A percentile compares a stretch with the other conserved stretches of the same genome.
Conservation (phyloP, 2,113 vertebrate genomes). For the Siniperca chuatsi region DNA sequence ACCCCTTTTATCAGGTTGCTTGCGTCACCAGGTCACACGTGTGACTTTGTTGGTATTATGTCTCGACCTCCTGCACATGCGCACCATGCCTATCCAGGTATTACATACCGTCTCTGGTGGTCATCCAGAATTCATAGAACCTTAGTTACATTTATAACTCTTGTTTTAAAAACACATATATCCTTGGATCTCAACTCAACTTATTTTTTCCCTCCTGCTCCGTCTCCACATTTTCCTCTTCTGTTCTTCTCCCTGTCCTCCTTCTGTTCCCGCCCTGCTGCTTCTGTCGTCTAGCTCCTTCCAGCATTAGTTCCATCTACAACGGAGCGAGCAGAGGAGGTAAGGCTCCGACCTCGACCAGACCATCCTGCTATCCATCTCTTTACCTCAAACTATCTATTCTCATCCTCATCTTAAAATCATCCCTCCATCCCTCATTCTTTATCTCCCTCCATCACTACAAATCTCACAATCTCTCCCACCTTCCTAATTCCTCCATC, state of each 20-base stretch:
- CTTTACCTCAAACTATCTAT: slow-evolving; percentile 8
- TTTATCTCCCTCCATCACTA: slow-evolving; percentile 31
- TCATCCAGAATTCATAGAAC: no score
- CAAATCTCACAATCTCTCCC: slow-evolving; percentile 15
- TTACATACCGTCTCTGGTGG: no score
- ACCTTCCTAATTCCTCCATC: slow-evolving; percentile 16
- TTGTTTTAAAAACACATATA: no score
- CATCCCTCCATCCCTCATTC: slow-evolving; percentile 25
- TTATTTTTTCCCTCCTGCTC: slow-evolving; percentile 36
- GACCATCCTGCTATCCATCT: slow-evolving; percentile 10
- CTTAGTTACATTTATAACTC: no score
- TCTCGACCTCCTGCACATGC: no score
- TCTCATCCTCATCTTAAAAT: slow-evolving; percentile 40
- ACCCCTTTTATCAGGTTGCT: no score
- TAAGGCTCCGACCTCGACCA: slow-evolving; percentile 70
- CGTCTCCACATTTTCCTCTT: neutral
- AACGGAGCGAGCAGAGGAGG: slow-evolving; percentile 86
- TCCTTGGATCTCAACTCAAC: slow-evolving; percentile 36
- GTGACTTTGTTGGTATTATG: no score
- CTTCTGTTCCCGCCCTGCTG: slow-evolving; percentile 4
- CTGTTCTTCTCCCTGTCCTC: neutral
- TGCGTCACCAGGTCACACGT: no score
- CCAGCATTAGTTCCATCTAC: slow-evolving; percentile 86
- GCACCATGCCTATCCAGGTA: no score
- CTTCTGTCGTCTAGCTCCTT: slow-evolving; percentile 79